A percentile compares a stretch with the other conserved stretches of the same genome.
phyloP scores from a whole-genome alignment of 2,113 vertebrate genomes.

The Callospermophilus lateralis region DNA sequence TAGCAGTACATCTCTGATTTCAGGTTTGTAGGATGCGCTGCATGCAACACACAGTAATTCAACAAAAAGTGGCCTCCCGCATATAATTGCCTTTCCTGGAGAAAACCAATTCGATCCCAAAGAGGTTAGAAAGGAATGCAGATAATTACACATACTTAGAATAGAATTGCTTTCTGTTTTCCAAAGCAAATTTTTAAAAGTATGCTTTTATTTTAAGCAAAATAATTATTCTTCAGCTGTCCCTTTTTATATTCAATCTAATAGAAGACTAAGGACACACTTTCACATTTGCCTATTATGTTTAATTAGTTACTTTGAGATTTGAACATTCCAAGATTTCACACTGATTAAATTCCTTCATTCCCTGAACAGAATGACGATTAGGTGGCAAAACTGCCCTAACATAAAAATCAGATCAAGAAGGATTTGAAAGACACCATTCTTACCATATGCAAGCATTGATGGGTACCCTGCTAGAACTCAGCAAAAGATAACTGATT shows the following conservation, averaged over 20 bases:
- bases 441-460: not conserved
- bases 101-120: slow-evolving; percentile 78
- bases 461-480: not conserved
- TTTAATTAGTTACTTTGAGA: slow-evolving; percentile 61
- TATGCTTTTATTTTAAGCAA: slow-evolving; percentile 73
- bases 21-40: slow-evolving; percentile 67
- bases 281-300: slow-evolving; percentile 26
- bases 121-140: slow-evolving; percentile 73
- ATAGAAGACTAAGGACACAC: slow-evolving; percentile 3
- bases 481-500: not conserved
- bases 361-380: not conserved
- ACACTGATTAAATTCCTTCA: slow-evolving; percentile 42
- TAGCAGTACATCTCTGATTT: slow-evolving; percentile 73
- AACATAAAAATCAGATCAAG: slow-evolving; percentile 52
- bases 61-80: slow-evolving; percentile 76
- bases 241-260: slow-evolving; percentile 55
- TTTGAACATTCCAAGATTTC: slow-evolving; percentile 46
- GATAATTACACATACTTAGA: slow-evolving; percentile 78
- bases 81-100: slow-evolving; percentile 75
- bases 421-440: not conserved
- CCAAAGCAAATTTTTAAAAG: slow-evolving; percentile 74
- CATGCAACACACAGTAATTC: slow-evolving; percentile 71
- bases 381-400: slow-evolving; percentile 17
- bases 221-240: slow-evolving; percentile 50
- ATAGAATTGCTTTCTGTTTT: slow-evolving; percentile 69